phyloP scores from a whole-genome alignment of 2,888 invertebrate genomes.

The Agrotis exclamationis region DNA sequence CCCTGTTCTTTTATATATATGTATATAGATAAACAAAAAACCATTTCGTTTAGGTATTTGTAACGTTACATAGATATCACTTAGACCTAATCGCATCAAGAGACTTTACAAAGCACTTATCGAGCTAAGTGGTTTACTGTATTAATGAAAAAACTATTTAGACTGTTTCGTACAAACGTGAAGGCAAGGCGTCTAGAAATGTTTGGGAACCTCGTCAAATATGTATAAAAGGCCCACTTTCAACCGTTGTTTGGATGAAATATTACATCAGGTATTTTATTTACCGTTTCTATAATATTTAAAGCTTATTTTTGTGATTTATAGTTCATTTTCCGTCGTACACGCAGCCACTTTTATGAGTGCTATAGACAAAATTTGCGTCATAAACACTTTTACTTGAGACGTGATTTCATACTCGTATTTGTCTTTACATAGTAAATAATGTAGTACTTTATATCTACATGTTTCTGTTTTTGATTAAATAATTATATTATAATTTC shows the following conservation, averaged over 20 bases:
- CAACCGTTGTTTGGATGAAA: constrained; percentile 26
- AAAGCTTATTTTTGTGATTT: constrained; percentile 37
- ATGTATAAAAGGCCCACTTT: constrained; percentile 33
- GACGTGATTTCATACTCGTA: constrained; percentile 7
- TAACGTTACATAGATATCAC: background rate
- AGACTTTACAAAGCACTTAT: constrained; percentile 20
- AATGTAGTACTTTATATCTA: no score
- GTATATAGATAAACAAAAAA: no score
- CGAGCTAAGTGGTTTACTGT: constrained; percentile 25
- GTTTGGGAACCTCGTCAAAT: constrained; percentile 35
- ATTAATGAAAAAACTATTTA: constrained; percentile 30
- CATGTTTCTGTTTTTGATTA: no score
- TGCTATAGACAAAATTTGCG: background rate
- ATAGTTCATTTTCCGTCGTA: constrained; percentile 26
- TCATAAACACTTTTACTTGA: constrained; percentile 27
- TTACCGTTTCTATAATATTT: constrained; percentile 28
- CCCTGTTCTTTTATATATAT: no score
- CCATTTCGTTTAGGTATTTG: no score
- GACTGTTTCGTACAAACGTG: background rate
- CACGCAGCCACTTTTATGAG: constrained; percentile 16
- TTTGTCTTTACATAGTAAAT: background rate
- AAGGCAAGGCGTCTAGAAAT: background rate
- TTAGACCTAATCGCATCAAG: constrained; percentile 26
- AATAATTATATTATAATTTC: no score
- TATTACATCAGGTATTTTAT: constrained; percentile 49